Conservation (phyloP, 2,888 invertebrate genomes). For the Mesorhabditis spiculigera region DNA sequence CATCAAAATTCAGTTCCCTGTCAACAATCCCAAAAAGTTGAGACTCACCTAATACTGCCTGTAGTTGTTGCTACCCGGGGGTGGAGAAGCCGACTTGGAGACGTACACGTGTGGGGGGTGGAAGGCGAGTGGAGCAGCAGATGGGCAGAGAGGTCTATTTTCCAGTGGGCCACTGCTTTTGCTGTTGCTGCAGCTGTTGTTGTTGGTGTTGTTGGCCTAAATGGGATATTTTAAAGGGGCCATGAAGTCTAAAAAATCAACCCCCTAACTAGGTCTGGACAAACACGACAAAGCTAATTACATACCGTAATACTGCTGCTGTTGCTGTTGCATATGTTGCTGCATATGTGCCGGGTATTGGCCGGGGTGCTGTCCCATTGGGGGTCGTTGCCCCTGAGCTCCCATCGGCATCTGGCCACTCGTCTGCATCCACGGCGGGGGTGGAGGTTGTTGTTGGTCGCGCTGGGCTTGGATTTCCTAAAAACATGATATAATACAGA, state of each 20-base stretch:
- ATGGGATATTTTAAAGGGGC: not conserved
- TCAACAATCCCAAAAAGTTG: no score
- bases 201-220: conserved; percentile 44
- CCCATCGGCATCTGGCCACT: not conserved
- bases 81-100: no score
- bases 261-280: not conserved
- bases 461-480: not conserved
- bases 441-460: not conserved
- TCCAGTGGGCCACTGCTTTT: conserved; percentile 13
- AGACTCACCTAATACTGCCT: no score
- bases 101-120: no score
- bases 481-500: not conserved
- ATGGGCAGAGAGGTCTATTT: conserved; percentile 7
- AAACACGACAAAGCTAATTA: not conserved
- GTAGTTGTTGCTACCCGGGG: no score
- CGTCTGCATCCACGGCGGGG: not conserved
- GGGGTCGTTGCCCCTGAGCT: not conserved
- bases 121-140: no score
- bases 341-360: conserved; percentile 4
- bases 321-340: conserved; percentile 10
- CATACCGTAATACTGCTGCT: conserved; percentile 16
- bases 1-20: no score
- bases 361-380: not conserved
- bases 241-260: not conserved
- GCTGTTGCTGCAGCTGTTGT: conserved; percentile 10